Conservation (phyloP, 2,113 vertebrate genomes). For the Dendropsophus ebraccatus region DNA sequence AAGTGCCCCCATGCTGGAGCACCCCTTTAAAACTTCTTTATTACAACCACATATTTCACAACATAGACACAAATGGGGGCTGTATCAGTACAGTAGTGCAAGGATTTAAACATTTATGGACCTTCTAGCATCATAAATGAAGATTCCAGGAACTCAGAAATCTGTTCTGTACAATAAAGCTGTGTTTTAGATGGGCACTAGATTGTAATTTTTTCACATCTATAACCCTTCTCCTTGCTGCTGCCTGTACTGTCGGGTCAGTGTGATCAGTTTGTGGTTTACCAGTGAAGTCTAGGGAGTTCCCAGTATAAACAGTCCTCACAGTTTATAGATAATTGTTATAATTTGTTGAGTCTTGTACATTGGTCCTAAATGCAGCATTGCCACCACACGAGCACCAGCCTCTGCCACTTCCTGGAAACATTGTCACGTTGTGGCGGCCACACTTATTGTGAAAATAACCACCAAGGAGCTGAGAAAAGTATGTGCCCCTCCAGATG, state of each 20-base stretch:
- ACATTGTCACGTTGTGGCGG: not conserved
- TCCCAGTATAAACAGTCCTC: not conserved
- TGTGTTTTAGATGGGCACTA: no score
- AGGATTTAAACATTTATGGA: no score
- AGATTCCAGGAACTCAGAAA: no score
- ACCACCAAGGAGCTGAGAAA: not conserved
- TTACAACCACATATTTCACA: no score
- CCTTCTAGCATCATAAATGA: no score
- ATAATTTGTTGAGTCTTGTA: not conserved
- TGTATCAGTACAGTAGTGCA: no score
- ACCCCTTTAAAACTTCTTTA: no score
- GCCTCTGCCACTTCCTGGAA: not conserved
- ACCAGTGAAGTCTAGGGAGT: conserved; percentile 2
- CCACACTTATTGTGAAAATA: not conserved
- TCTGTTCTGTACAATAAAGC: no score
- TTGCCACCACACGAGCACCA: not conserved
- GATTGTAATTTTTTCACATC: no score
- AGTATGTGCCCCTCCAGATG: not conserved
- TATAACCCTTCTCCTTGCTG: not conserved
- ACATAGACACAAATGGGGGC: no score
- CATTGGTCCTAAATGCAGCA: not conserved
- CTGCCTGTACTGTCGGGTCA: not conserved
- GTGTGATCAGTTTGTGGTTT: no score
- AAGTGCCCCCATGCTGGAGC: no score
- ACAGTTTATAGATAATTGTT: not conserved